Conservation (phyloP, 2,888 invertebrate species). For the Tanaodytes sp. region DNA sequence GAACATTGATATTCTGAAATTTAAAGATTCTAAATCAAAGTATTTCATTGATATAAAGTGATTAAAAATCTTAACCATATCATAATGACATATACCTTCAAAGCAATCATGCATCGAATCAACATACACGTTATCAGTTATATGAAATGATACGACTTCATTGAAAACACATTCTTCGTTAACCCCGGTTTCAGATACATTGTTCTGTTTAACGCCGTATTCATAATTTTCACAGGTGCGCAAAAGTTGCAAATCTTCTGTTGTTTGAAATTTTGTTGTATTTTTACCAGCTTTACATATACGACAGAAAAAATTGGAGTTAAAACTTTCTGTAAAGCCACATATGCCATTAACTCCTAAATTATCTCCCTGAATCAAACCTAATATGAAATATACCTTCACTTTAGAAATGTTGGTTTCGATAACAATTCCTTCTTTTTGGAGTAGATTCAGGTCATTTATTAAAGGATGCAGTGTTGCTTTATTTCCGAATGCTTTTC, state of each 20-base stretch:
- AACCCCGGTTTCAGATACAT: constrained; percentile 37
- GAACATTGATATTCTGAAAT: too few species aligned
- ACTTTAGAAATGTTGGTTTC: constrained; percentile 3
- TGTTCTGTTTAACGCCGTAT: neutral
- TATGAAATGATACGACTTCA: constrained; percentile 41
- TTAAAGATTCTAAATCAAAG: too few species aligned
- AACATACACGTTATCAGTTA: constrained; percentile 46
- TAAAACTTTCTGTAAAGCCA: constrained; percentile 48
- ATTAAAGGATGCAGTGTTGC: constrained; percentile 3
- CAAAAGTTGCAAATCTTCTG: constrained; percentile 3
- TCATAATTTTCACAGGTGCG: constrained; percentile 10
- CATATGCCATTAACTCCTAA: constrained; percentile 41
- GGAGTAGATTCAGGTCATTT: constrained; percentile 27
- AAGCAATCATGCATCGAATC: too few species aligned
- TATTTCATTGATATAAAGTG: too few species aligned
- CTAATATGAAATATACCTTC: constrained; percentile 18
- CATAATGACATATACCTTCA: too few species aligned
- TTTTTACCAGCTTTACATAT: constrained; percentile 36
- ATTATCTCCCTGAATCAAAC: constrained; percentile 21
- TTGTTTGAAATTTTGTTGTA: neutral
- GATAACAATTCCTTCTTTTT: constrained; percentile 22
- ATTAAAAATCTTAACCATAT: too few species aligned
- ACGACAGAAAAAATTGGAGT: constrained; percentile 35
- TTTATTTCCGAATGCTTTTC: constrained; percentile 15
- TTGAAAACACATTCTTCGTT: constrained; percentile 42